These are phyloP conservation scores for Pipistrellus kuhlii DNA, from an alignment of 2,797 vertebrate species.

Conservation along the genomic window DNA sequence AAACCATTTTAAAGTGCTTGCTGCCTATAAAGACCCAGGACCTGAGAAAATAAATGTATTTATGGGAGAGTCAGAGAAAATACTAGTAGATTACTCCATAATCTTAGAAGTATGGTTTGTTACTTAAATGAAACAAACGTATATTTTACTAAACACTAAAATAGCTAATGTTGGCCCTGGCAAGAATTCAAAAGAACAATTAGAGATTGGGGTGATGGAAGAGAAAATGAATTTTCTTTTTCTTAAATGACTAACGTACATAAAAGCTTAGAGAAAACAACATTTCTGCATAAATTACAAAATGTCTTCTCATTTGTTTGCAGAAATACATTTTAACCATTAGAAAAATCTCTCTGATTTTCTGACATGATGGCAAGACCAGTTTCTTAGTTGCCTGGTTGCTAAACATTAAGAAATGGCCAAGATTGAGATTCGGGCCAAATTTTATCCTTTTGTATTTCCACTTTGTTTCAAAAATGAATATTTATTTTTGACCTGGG, in stretches of 20 bases:
- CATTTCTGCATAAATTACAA: slow-evolving; percentile 39
- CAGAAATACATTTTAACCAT: slow-evolving; percentile 70
- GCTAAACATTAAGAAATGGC: slow-evolving; percentile 60
- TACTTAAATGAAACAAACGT: slow-evolving; percentile 22
- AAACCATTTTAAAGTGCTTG: neutral
- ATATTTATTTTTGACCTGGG: neutral
- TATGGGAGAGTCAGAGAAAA: neutral
- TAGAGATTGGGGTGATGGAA: neutral
- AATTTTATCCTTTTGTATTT: slow-evolving; percentile 56
- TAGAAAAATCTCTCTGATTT: slow-evolving; percentile 69
- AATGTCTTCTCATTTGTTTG: slow-evolving; percentile 63
- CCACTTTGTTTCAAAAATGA: slow-evolving; percentile 26
- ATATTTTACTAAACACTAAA: neutral
- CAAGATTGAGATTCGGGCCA: slow-evolving; percentile 56
- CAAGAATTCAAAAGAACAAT: slow-evolving; percentile 60
- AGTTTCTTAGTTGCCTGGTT: slow-evolving; percentile 63
- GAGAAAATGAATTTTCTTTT: slow-evolving; percentile 56
- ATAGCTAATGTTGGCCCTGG: neutral
- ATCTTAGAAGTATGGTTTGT: neutral
- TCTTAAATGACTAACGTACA: slow-evolving; percentile 25
- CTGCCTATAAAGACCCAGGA: neutral
- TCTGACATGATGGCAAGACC: slow-evolving; percentile 54
- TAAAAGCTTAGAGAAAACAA: slow-evolving; percentile 51
- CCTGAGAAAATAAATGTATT: neutral
- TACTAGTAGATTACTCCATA: neutral